Base-by-base conservation (phyloP, 2,113 vertebrate genomes). In the Tupaia chinensis region DNA sequence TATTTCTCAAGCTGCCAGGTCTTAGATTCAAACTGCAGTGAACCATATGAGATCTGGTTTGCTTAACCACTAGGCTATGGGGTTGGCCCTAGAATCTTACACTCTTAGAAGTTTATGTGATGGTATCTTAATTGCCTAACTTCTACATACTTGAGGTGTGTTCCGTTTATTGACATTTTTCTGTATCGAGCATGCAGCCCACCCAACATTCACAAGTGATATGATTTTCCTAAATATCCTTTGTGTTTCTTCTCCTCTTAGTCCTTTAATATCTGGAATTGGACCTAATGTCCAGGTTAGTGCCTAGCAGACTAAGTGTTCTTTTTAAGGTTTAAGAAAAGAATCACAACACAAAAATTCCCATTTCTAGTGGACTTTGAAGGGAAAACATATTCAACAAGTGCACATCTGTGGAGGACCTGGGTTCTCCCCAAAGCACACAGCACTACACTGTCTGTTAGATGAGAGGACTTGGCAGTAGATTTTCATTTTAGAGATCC, bases 401-500 rank as follows among this genome's bases (percentile, higher is more conserved):
- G 19, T 9, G 15, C 13, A 9, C 61, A 29, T 95, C 58, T 94
- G n/a, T 68, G 69, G 58, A 88, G 63, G 94, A 32, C 13, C 20
- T 78, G 32, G 7, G 13, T 87, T 89, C 82, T 87, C 76, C 89
- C 79, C 83, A 34, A 54, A 89, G 56, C n/a, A 3, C 14, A 61
- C 9, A 27, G 5, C 44, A 70, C 5, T 32, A 12, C 56, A 15
- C 63, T 44, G 44, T 27, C 73, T 82, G 54, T 79, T 32, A 60
- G 72, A 44, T 0, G 27, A 89, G 34, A 87, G 3, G 56, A 66
- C 53, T 94, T 92, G 82, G 80, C 85, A 89, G 29, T 94, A 3
- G 1, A 79, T 88, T 94, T 86, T 72, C 22, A 19, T 87, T 95
- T 87, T 87, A 91, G 91, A 65, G 27, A 93, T 22, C 1, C 44